A percentile compares a stretch with the other conserved stretches of the same genome.
These are phyloP conservation scores for Exaiptasia diaphana DNA, from an alignment of 64 coral and sea anemone genomes.

Conservation along the genomic window DNA sequence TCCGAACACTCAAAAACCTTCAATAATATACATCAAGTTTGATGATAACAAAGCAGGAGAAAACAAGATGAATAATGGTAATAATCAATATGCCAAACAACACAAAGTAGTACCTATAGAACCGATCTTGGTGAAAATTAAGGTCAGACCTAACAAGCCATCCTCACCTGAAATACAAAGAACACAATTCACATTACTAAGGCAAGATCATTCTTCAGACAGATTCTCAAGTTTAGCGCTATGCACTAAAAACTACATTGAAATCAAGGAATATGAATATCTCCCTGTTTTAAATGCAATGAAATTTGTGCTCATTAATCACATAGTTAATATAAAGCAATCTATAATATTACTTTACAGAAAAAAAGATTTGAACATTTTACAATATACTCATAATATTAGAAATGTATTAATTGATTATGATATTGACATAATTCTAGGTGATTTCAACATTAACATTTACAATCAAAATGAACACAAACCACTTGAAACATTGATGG, in stretches of 20 bases:
- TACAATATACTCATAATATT: slow-evolving; percentile 13
- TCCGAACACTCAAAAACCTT: slow-evolving; percentile 6
- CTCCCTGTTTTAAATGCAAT: slow-evolving; percentile 67
- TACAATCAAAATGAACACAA: slow-evolving; percentile 24
- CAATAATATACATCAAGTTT: slow-evolving; percentile 15
- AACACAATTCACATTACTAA: slow-evolving; percentile 21
- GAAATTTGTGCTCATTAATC: slow-evolving; percentile 12
- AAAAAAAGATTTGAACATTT: slow-evolving; percentile 30
- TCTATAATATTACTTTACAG: slow-evolving; percentile 11
- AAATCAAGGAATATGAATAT: slow-evolving; percentile 39
- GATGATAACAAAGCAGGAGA: not conserved
- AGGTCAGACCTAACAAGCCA: not conserved
- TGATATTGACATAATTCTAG: slow-evolving; percentile 31
- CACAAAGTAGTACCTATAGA: slow-evolving; percentile 14
- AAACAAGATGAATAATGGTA: not conserved
- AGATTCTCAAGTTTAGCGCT: slow-evolving; percentile 58
- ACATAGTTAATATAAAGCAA: not conserved
- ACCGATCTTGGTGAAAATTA: slow-evolving; percentile 35
- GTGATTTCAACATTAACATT: slow-evolving; percentile 73
- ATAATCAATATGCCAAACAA: slow-evolving; percentile 16
- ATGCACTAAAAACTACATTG: slow-evolving; percentile 32
- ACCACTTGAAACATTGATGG: slow-evolving; percentile 32
- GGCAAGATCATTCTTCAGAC: slow-evolving; percentile 46
- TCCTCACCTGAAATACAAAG: slow-evolving; percentile 40
- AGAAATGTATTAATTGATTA: slow-evolving; percentile 13